Base-by-base conservation (phyloP, 2,888 invertebrate genomes). In the Bellardia pandia region DNA sequence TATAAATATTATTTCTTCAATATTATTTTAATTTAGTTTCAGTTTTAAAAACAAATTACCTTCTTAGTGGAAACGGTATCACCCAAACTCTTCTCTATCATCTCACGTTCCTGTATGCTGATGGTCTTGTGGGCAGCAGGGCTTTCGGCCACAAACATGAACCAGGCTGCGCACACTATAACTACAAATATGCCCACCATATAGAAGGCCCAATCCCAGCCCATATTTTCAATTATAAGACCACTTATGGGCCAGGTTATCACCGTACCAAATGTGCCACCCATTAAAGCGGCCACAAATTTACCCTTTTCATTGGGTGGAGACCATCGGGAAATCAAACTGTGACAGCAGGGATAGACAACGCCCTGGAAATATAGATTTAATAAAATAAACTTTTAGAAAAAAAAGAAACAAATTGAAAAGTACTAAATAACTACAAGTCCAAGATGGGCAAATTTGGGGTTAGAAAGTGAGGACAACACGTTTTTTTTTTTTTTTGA, bases 261-360 rank as follows among this genome's bases (percentile, higher is more conserved):
- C 1, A 96, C 95, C 0, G 96, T 96, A 16, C 93, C 96, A 77
- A 96, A 94, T 0, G 96, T 96, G 6, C 96, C 96, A 13, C 96
- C 96, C 94, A 96, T 95, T 90, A 96, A 94, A 0, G 96, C 95
- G 89, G 96, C 95, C 0, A 96, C 94, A 90, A 96, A 96, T 91
- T 96, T 96, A 9, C 96, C 95, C 91, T 96, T 96, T 91, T 96
- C 96, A n/a, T 95, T 94, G 1, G 96, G 96, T 0, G 96, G 96
- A 0, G 96, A 95, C 96, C 96, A 96, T 90, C 95, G 94, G 0
- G 96, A 96, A 5, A 96, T 95, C 83, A 96, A 91, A 4, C 85
- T 89, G 53, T 92, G 92, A 48, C 92, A 92, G n/a, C 90, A 91
- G 0, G 92, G 92, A 90, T 92, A 92, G 14, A 92, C 89, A 0